These are phyloP conservation scores for Hippopotamus amphibius DNA, from an alignment of 2,113 vertebrate species.

Conservation along the genomic window DNA sequence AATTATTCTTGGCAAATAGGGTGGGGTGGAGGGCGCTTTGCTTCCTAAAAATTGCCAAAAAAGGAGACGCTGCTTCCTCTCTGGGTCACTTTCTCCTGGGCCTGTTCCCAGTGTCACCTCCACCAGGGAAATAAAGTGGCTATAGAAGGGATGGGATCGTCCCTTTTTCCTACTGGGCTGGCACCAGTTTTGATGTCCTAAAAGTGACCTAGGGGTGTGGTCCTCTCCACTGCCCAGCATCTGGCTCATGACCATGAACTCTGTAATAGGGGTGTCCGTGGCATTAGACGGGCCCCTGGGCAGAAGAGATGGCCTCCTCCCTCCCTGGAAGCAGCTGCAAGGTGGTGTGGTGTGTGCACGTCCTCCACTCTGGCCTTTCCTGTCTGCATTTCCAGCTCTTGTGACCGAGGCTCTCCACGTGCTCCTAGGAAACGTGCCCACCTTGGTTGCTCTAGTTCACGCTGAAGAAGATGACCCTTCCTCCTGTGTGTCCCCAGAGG, in stretches of 20 bases:
- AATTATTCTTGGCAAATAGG: slow-evolving; percentile 39
- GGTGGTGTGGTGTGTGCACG: accelerated
- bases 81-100: neutral
- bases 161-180: neutral
- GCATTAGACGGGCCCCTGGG: neutral
- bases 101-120: neutral
- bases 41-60: slow-evolving; percentile 48
- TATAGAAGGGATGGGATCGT: neutral
- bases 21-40: neutral
- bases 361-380: too few relatives aligned
- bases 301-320: neutral
- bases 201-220: neutral
- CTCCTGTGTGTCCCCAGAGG: neutral
- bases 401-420: neutral
- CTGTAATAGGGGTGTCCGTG: neutral
- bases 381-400: neutral
- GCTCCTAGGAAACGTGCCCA: neutral
- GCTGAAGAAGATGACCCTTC: neutral
- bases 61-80: neutral
- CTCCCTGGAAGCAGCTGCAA: neutral
- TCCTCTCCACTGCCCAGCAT: neutral
- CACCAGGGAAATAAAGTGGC: neutral
- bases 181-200: slow-evolving; percentile 1
- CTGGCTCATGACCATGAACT: neutral
- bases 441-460: neutral